A percentile compares a stretch with the other conserved stretches of the same genome.
Conservation (phyloP, 2,113 vertebrate species). For the Gobio gobio region DNA sequence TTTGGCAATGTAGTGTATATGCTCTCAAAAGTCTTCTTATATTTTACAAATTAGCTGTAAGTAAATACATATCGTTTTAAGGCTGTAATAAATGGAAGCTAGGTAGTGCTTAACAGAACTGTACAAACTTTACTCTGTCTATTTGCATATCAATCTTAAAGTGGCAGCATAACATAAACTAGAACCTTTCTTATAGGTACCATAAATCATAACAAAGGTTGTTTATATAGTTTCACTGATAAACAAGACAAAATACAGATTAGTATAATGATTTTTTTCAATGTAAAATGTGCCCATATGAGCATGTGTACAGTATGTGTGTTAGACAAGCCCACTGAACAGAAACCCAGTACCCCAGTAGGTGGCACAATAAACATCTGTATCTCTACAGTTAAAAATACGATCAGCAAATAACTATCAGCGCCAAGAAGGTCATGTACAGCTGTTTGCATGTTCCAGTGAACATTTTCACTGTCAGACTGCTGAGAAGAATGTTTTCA, state of each 20-base stretch:
- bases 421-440: background rate
- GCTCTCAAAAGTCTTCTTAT: no score
- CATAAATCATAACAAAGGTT: no score
- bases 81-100: no score
- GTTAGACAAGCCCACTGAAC: background rate
- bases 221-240: background rate
- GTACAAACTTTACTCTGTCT: no score
- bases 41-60: background rate
- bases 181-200: no score
- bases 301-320: background rate
- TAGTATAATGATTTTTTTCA: background rate
- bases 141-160: no score
- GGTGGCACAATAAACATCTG: constrained; percentile 6
- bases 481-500: constrained; percentile 19
- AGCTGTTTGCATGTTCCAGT: constrained; percentile 28
- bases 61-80: background rate
- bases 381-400: constrained; percentile 6
- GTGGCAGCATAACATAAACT: no score
- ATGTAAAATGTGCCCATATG: background rate
- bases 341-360: background rate
- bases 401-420: constrained; percentile 18
- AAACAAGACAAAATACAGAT: background rate
- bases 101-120: no score
- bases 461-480: constrained; percentile 28
- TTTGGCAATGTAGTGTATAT: no score